Evolutionary conservation across 2,888 invertebrate species (phyloP), one percentile per base, ranked within the genome.

Genomic region (Rhamphomyia laevipes): DNA sequence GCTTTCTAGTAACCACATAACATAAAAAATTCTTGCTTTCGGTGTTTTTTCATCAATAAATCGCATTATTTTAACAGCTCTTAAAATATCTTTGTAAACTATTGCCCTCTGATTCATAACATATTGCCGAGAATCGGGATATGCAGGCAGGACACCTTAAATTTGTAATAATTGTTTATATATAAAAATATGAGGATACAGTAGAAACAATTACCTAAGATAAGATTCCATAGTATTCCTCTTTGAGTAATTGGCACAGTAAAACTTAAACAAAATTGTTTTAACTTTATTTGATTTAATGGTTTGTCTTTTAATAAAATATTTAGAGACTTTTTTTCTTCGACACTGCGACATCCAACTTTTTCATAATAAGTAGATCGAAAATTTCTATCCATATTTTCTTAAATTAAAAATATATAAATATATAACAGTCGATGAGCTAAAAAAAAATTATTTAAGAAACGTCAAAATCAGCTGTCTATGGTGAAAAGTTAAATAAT

Each of bases 301-400:
- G 82, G 84, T 61, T 84, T 86, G 57, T 93, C 92, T 62, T 90
- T 89, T 59, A 93, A 73, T 12, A 93, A 71, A 61, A 90, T 89
- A 72, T 93, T 90, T 40, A 93, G 71, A 0, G 90, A 90, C 71
- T 88, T 90, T 67, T 89, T 91, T 63, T 89, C 89, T 69, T 92
- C 92, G 0, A 92, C 88, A 57, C 86, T 86, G 55, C 87, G 80
- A 68, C 90, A 91, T 35, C 92, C 92, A 12, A 92, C 89, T 73
- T 87, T 87, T 68, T 86, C 87, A 59, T 87, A 87, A 62, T 87
- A 87, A 3, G 84, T 81, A 1, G 86, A 86, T 33, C 87, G 79
- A 67, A 87, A 87, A 70, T 87, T 87, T 55, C 86, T 73, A 64
- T 86, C 84, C 23, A 27, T 27, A 27, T 27, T 27, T 27, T 7